Percentiles rank a stretch among this genome's conserved stretches.
Conservation (phyloP, 2,797 vertebrate species). For the Lateolabrax maculatus region DNA sequence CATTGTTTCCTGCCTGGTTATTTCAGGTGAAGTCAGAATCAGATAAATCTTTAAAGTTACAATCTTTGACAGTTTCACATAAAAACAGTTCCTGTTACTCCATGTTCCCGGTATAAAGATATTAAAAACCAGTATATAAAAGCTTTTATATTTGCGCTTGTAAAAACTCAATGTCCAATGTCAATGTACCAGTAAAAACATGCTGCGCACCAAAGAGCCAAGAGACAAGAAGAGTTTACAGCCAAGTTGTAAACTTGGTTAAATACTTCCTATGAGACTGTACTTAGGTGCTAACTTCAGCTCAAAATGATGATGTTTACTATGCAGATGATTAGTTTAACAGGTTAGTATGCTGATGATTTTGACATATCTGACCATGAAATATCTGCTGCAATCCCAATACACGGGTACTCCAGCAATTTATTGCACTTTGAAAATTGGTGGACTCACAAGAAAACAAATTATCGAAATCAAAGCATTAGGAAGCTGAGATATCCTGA, state of each 20-base stretch:
- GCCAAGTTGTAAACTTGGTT: background rate
- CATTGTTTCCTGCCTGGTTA: conserved; percentile 60
- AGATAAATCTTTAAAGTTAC: conserved; percentile 56
- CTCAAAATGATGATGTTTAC: background rate
- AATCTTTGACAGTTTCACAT: conserved; percentile 52
- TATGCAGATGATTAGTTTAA: background rate
- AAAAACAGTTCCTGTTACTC: conserved; percentile 29
- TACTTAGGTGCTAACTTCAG: background rate
- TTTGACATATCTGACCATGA: too few relatives aligned
- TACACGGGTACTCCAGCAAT: background rate
- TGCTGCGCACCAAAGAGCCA: conserved; percentile 12
- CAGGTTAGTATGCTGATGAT: background rate
- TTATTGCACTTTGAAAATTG: background rate
- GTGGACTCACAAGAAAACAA: too few relatives aligned
- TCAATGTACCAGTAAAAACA: background rate
- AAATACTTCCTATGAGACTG: too few relatives aligned
- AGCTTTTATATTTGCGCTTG: conserved; percentile 24
- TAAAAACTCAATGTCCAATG: conserved; percentile 17
- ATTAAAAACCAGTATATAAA: conserved; percentile 22
- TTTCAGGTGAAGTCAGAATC: conserved; percentile 59
- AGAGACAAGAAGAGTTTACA: background rate
- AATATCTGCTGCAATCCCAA: background rate
- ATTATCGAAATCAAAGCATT: background rate
- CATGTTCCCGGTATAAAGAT: conserved; percentile 10
- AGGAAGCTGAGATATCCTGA: background rate